These are phyloP conservation scores for Microtus ochrogaster DNA, from an alignment of 2,113 vertebrate genomes.

Conservation along the genomic window DNA sequence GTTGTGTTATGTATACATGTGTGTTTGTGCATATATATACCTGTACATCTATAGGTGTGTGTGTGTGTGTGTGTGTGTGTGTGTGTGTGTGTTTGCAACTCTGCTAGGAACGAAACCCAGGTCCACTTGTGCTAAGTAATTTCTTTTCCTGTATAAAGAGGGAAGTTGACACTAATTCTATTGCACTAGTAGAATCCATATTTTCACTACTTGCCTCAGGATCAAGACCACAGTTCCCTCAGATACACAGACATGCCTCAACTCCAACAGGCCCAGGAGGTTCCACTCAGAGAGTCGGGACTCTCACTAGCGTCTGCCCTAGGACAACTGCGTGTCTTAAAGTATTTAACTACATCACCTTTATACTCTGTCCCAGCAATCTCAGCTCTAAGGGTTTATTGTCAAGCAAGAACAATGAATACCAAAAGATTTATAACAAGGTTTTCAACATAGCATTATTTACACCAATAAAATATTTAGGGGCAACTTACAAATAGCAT, in stretches of 20 bases:
- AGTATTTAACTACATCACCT: conserved; percentile 1
- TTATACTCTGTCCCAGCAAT: background rate
- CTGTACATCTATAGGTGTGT: background rate
- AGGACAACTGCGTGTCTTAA: background rate
- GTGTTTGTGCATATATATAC: no score
- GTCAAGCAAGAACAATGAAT: conserved; percentile 29
- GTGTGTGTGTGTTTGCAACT: background rate
- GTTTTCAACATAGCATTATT: conserved; percentile 32
- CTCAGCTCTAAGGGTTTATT: conserved; percentile 50
- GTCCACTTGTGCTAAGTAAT: no score
- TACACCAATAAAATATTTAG: conserved; percentile 53
- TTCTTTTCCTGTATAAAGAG: background rate
- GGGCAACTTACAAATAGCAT: conserved; percentile 41
- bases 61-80: no score
- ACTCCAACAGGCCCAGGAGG: background rate
- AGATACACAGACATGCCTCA: background rate
- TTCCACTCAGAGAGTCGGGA: background rate
- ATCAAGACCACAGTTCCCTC: background rate
- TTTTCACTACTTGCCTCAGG: background rate
- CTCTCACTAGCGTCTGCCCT: background rate
- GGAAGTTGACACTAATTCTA: background rate
- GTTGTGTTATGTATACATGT: background rate
- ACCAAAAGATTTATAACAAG: conserved; percentile 34
- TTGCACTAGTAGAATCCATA: background rate
- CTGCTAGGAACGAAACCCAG: background rate